Base-by-base conservation (phyloP, 2,113 vertebrate genomes). In the Argyrosomus japonicus region DNA sequence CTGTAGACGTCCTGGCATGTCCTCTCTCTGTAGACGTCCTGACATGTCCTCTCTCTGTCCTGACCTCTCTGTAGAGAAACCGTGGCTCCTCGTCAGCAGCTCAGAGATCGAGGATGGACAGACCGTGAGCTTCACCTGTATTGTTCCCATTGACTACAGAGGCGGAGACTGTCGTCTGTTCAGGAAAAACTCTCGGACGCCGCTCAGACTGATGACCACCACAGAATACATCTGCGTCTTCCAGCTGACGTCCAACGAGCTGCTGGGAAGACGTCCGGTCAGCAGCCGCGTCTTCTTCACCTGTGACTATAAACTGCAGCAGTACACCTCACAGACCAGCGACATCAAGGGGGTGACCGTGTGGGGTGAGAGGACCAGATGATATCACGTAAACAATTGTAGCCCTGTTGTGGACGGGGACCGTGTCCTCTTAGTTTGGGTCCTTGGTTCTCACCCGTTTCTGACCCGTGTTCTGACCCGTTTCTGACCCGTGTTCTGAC, bases 261-360 rank as follows among this genome's bases (percentile, higher is more conserved):
- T 87, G 76, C 67, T 83, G 53, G 76, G 85, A 13, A 5, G 1
- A 0, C 1, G 5, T 0, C 60, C 18, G 14, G 65, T 50, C 9
- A 67, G 72, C 54, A 76, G 76, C 25, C 0, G 8, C 6, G 0
- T 80, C 53, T 23, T 0, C 4, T 2, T 87, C 23, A 56, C 18
- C 36, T 87, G 81, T 43, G 85, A 87, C 76, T 87, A 80, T 21
- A 29, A 36, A n/a, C 23, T 87, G 4, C 85, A 87, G 61, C 17
- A 63, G 2, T 87, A 54, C 67, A 68, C 56, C 14, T 87, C 85
- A 0, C 5, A 0, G 5, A 19, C 3, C 43, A 83, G 85, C 19
- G 65, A 87, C 23, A 2, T 1, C 1, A 21, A 0, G 0, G n/a
- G 2, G 0, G 18, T 87, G 8, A 68, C 27, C 0, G 85, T 87